Conservation (phyloP, 2,888 invertebrate genomes). For the Siphlonurus alternatus region DNA sequence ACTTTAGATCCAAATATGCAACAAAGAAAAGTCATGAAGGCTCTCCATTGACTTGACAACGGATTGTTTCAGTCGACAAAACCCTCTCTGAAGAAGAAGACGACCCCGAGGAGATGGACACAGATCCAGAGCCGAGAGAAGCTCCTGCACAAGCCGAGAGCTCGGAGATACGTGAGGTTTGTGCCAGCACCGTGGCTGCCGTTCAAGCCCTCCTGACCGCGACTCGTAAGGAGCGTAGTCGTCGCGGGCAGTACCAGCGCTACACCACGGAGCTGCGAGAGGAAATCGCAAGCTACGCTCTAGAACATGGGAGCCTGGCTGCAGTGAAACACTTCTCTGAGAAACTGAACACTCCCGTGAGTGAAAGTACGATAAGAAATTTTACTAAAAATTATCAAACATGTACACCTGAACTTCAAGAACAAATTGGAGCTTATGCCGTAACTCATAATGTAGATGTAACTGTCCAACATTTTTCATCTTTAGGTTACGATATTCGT, state of each 20-base stretch:
- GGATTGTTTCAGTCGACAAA: constrained; percentile 12
- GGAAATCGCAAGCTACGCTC: constrained; percentile 19
- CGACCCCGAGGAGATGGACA: background rate
- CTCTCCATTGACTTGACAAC: no score
- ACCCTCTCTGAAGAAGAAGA: background rate
- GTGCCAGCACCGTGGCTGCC: constrained; percentile 17
- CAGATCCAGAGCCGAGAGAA: background rate
- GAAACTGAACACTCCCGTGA: constrained; percentile 17
- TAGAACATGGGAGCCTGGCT: constrained; percentile 17
- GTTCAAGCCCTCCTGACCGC: constrained; percentile 17
- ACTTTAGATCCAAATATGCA: no score
- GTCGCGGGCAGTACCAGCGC: constrained; percentile 19
- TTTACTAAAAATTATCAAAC: constrained; percentile 17
- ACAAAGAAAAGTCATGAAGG: no score
- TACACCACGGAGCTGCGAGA: constrained; percentile 18
- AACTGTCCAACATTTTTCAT: constrained; percentile 16
- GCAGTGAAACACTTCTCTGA: constrained; percentile 17
- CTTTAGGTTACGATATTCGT: constrained; percentile 15
- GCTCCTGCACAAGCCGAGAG: constrained; percentile 8
- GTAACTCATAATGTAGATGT: constrained; percentile 16
- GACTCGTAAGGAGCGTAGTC: constrained; percentile 17
- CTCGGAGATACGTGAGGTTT: constrained; percentile 11
- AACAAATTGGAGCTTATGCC: constrained; percentile 19
- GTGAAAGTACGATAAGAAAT: constrained; percentile 19
- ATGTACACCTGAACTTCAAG: constrained; percentile 17